phyloP scores from a whole-genome alignment of 2,888 invertebrate species.

The Cantharis nigra region DNA sequence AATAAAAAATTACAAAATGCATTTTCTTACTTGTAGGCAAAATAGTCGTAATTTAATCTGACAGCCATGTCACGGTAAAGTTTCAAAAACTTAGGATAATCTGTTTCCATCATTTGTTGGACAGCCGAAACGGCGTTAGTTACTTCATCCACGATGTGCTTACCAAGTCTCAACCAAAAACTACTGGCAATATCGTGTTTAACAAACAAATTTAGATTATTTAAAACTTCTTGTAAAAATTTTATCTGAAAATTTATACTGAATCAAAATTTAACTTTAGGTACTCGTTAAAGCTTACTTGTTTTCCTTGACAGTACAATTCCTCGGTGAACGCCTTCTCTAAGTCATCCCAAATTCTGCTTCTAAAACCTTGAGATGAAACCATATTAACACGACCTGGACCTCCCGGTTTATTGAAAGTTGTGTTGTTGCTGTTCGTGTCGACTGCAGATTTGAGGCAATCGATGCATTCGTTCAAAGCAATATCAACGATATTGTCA shows the following conservation, averaged over 20 bases:
- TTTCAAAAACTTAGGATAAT: conserved; percentile 84
- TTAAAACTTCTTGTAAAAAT: conserved; percentile 59
- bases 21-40: conserved; percentile 61
- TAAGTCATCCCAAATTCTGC: conserved; percentile 84
- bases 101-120: conserved; percentile 84
- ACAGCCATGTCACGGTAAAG: conserved; percentile 78
- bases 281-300: conserved; percentile 55
- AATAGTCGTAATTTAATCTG: conserved; percentile 66
- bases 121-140: conserved; percentile 63
- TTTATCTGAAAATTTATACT: conserved; percentile 51
- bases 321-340: conserved; percentile 83
- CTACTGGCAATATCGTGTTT: conserved; percentile 57
- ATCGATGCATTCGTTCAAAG: conserved; percentile 59
- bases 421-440: conserved; percentile 43
- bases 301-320: conserved; percentile 72
- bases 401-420: conserved; percentile 49
- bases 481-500: conserved; percentile 59
- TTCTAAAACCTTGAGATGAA: conserved; percentile 60
- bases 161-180: conserved; percentile 61
- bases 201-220: conserved; percentile 56
- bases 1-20: background rate
- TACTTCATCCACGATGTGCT: conserved; percentile 58
- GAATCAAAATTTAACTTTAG: background rate
- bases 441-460: conserved; percentile 60
- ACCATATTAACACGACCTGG: conserved; percentile 62